Evolutionary conservation across 2,797 vertebrate species (phyloP), one percentile per base, ranked within the genome.

Genomic region (Steatocranus sp.): DNA sequence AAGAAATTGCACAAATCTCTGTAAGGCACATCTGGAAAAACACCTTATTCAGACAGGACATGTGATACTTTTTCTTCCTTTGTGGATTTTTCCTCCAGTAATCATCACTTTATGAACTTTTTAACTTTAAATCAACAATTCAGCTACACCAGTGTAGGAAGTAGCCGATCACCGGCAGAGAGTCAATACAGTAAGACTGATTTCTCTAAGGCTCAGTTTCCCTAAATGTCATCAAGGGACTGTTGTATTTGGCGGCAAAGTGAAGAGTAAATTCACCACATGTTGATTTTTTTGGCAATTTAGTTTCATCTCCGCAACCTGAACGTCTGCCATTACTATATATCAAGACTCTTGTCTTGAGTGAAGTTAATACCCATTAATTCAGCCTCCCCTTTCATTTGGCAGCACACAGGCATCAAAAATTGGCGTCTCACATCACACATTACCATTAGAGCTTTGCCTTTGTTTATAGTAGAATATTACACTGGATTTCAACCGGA

Each of bases 231-330:
- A 73, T 79, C 32, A 17, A 15, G 25, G 46, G 38, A 54, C 30
- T 88, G 75, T 54, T 89, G 73, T 58, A 34, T 83, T 89, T 89
- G 88, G 75, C 80, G 5, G 50, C 8, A 30, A 53, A 68, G 23
- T 7, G 38, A 76, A 75, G 43, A 83, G 41, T 4, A 50, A 88
- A 83, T 54, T 68, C 68, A 76, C 53, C 30, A 34, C 76, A 76
- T 51, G 85, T 8, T 75, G 27, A 63, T 43, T 53, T 81, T 81
- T 56, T 41, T 30, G 30, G 54, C 27, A 61, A 38, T 84, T 68
- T 9, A 20, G 27, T 86, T 91, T 86, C 63, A 79, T 76, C 17
- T 82, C 41, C 8, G 36, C 46, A 82, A 79, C 9, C 46, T 75
- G 48, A 54, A 54, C 4, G 17, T 58, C 54, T 68, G 56, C 34